These are phyloP conservation scores for Lordiphosa collinella DNA, from an alignment of 1,140 invertebrate genomes.

Conservation along the genomic window DNA sequence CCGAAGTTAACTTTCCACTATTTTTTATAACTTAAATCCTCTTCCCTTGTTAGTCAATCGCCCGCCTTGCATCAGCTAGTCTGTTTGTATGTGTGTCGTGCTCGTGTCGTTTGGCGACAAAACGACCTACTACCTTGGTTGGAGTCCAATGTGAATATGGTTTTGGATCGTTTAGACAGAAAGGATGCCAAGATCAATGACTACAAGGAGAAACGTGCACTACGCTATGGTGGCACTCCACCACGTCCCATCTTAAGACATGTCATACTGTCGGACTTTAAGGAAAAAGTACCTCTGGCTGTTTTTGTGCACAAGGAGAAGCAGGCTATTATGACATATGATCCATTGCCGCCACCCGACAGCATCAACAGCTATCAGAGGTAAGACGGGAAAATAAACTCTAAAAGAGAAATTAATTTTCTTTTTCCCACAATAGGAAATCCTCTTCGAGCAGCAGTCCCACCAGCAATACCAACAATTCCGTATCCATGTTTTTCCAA, in stretches of 20 bases:
- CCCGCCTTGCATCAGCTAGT: slow-evolving; percentile 86
- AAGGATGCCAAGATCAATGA: slow-evolving; percentile 84
- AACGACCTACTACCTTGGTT: slow-evolving; percentile 88
- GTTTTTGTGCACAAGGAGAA: slow-evolving; percentile 75
- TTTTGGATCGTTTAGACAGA: slow-evolving; percentile 84
- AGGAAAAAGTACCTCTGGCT: slow-evolving; percentile 81
- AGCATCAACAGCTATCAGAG: slow-evolving; percentile 86
- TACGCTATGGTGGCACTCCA: slow-evolving; percentile 77
- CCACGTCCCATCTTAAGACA: slow-evolving; percentile 89
- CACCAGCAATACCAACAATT: slow-evolving; percentile 67
- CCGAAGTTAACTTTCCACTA: too few relatives aligned
- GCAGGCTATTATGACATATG: slow-evolving; percentile 87
- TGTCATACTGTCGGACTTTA: slow-evolving; percentile 89
- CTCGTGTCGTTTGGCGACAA: slow-evolving; percentile 90
- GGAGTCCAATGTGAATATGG: slow-evolving; percentile 85
- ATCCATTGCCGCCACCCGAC: slow-evolving; percentile 90
- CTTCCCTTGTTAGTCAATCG: slow-evolving; percentile 81
- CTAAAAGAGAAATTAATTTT: not conserved
- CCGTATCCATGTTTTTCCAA: slow-evolving; percentile 84
- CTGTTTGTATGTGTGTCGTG: slow-evolving; percentile 87
- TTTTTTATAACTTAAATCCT: slow-evolving; percentile 17
- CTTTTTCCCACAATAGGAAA: slow-evolving; percentile 51
- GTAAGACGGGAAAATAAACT: slow-evolving; percentile 23
- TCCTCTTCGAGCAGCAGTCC: slow-evolving; percentile 81
- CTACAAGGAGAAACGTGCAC: slow-evolving; percentile 83